Conservation (phyloP, 2,113 vertebrate species). For the Eulemur macaco region DNA sequence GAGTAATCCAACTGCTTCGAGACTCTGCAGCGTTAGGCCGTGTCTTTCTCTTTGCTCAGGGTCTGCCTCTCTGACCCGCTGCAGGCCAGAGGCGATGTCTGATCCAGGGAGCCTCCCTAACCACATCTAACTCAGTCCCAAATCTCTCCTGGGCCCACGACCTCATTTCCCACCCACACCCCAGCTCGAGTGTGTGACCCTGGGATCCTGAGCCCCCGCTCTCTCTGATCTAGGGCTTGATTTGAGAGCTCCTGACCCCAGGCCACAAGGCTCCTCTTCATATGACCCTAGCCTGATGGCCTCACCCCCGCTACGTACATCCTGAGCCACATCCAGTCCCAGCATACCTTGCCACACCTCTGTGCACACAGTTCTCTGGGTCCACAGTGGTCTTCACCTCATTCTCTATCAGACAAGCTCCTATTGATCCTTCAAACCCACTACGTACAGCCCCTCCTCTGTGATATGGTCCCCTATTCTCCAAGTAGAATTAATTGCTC, state of each 20-base stretch:
- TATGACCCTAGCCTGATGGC: background rate
- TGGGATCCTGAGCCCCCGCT: background rate
- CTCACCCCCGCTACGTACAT: background rate
- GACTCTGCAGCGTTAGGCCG: background rate
- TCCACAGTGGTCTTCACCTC: background rate
- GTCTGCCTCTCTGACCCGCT: background rate
- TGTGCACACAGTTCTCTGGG: background rate
- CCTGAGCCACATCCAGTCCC: background rate
- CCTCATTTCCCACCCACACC: background rate
- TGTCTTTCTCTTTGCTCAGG: background rate
- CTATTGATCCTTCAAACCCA: background rate
- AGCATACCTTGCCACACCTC: background rate
- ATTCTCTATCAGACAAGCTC: background rate
- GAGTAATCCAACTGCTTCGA: background rate
- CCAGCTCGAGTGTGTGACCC: background rate
- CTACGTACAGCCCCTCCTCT: background rate
- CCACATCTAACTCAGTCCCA: background rate
- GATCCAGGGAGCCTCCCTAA: background rate
- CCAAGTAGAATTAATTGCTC: background rate
- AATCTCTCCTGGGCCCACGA: background rate
- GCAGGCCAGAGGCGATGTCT: background rate
- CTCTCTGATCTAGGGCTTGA: background rate
- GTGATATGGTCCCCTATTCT: background rate
- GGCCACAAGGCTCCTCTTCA: background rate
- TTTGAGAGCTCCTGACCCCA: background rate